These are phyloP conservation scores for Phymanthus crucifer DNA, from an alignment of 92 coral and sea anemone genomes.

Conservation along the genomic window DNA sequence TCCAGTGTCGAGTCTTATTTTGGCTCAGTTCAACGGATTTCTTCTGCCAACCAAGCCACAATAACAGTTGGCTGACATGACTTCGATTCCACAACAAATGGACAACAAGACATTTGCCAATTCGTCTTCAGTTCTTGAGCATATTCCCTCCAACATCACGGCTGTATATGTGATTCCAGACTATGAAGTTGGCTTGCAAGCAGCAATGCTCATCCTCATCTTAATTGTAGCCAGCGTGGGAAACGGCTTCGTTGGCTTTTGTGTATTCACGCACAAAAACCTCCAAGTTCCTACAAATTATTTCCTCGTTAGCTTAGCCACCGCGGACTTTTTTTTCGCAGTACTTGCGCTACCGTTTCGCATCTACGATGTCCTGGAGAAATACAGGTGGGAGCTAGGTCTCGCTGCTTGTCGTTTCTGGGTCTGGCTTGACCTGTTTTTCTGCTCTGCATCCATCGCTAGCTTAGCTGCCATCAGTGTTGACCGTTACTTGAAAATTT, in stretches of 20 bases:
- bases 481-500: constrained; percentile 79
- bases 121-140: neutral
- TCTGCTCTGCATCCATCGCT: constrained; percentile 85
- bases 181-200: constrained; percentile 51
- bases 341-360: constrained; percentile 80
- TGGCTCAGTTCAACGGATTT: neutral
- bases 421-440: constrained; percentile 84
- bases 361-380: constrained; percentile 52
- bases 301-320: constrained; percentile 86
- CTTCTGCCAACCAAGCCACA: neutral
- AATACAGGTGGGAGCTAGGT: constrained; percentile 65
- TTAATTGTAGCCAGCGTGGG: constrained; percentile 73
- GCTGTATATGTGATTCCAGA: constrained; percentile 10
- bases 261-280: constrained; percentile 74
- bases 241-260: constrained; percentile 77
- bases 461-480: constrained; percentile 92
- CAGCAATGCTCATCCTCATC: constrained; percentile 49
- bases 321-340: constrained; percentile 88
- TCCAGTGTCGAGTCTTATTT: neutral
- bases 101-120: neutral
- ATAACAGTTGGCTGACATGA: too few relatives aligned
- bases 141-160: neutral
- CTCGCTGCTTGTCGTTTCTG: constrained; percentile 62
- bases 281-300: constrained; percentile 93
- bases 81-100: constrained; percentile 5